Evolutionary conservation across 2,797 vertebrate species (phyloP).

Genomic region (Channallabes apus): DNA sequence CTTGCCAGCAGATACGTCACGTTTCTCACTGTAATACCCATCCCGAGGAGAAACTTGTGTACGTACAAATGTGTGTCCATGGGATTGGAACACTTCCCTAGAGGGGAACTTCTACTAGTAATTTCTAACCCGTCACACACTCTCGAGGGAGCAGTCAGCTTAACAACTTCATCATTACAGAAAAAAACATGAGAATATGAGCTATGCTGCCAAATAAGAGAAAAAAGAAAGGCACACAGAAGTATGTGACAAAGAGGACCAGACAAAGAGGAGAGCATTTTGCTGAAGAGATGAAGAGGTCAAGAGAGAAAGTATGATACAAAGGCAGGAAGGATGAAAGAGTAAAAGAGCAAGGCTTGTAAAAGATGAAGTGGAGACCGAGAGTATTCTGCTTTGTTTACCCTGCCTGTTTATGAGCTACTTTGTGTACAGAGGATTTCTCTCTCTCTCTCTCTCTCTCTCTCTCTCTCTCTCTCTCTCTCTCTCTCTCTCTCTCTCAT

Average conservation of each 20-base stretch:
- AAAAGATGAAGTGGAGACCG: constrained; percentile 37
- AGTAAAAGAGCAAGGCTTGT: neutral
- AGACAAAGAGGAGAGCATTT: neutral
- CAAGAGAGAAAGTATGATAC: constrained; percentile 5
- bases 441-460: neutral
- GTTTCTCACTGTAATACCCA: neutral
- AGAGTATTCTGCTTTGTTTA: constrained; percentile 46
- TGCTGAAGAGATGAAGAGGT: neutral
- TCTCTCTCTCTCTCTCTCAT: neutral
- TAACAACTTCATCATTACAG: constrained; percentile 39
- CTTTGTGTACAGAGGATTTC: constrained; percentile 11
- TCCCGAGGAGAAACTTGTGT: neutral
- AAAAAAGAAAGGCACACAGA: neutral
- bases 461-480: neutral
- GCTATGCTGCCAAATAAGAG: neutral
- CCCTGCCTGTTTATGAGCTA: constrained; percentile 42
- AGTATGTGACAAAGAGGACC: neutral
- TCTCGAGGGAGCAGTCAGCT: constrained; percentile 46
- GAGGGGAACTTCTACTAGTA: constrained; percentile 31
- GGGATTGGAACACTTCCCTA: constrained; percentile 32
- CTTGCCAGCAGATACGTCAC: neutral
- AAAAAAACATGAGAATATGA: neutral
- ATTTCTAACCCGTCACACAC: constrained; percentile 36
- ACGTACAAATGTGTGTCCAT: neutral
- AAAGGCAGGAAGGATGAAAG: neutral